Percentiles rank a stretch among this genome's conserved stretches.
Evolutionary conservation across 64 coral and sea anemone species (phyloP).

Genomic region (Porites lutea): DNA sequence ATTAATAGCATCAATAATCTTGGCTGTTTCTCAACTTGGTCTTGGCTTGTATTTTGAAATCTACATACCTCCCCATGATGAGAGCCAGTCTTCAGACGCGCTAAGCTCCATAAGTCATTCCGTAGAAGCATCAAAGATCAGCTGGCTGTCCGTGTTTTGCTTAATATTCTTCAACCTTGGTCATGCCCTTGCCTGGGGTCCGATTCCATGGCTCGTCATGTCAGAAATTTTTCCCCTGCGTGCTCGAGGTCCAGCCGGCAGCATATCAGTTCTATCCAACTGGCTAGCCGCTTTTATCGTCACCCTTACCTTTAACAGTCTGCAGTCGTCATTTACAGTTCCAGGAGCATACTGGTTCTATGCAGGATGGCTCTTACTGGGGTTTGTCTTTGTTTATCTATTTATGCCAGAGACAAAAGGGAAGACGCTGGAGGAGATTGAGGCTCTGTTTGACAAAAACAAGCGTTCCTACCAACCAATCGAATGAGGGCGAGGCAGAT

Average conservation of each 20-base stretch:
- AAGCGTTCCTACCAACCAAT: neutral
- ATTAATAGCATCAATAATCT: conserved; percentile 34
- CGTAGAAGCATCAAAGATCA: conserved; percentile 55
- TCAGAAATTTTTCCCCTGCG: conserved; percentile 84
- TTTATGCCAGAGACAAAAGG: conserved; percentile 86
- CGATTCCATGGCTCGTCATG: conserved; percentile 87
- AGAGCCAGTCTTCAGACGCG: neutral
- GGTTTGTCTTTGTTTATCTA: conserved; percentile 77
- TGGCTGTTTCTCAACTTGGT: conserved; percentile 59
- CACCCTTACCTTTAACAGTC: conserved; percentile 41
- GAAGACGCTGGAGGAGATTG: conserved; percentile 83
- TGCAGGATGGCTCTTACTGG: conserved; percentile 65
- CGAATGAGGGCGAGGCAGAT: neutral
- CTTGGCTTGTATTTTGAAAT: conserved; percentile 84
- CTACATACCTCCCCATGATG: conserved; percentile 47
- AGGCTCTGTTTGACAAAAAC: conserved; percentile 68
- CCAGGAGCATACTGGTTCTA: conserved; percentile 87
- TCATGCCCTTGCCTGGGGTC: conserved; percentile 75
- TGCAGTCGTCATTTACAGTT: conserved; percentile 58
- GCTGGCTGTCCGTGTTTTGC: conserved; percentile 83
- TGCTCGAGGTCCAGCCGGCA: conserved; percentile 66
- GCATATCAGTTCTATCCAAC: conserved; percentile 58
- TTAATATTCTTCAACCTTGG: conserved; percentile 72
- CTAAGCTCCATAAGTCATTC: conserved; percentile 60
- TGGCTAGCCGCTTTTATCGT: conserved; percentile 70